These are phyloP conservation scores for Nycticorax nycticorax DNA, from an alignment of 2,113 vertebrate species.

Conservation along the genomic window DNA sequence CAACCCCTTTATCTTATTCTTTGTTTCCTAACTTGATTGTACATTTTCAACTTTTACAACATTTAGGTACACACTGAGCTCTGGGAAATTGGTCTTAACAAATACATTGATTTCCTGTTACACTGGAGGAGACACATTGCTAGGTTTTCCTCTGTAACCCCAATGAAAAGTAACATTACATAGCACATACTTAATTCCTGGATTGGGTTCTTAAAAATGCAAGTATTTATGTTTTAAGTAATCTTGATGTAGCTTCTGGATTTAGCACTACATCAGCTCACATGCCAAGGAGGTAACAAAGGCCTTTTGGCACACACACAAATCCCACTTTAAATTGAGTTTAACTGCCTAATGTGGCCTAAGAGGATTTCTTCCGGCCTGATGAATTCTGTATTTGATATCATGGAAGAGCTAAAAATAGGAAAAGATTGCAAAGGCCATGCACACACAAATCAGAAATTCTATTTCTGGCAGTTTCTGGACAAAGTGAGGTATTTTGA, in stretches of 20 bases:
- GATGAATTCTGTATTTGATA: background rate
- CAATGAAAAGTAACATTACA: background rate
- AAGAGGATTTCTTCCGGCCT: background rate
- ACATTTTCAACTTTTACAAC: background rate
- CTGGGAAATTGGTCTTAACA: background rate
- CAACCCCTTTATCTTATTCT: background rate
- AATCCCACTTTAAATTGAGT: background rate
- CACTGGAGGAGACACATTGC: background rate
- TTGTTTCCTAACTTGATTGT: background rate
- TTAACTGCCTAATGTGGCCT: background rate
- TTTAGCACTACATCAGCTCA: background rate
- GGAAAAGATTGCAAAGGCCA: background rate
- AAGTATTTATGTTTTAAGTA: background rate
- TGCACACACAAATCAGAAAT: background rate
- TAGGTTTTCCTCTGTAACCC: background rate
- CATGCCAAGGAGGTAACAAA: background rate
- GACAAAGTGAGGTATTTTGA: background rate
- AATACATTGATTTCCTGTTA: constrained; percentile 20
- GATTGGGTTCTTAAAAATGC: background rate
- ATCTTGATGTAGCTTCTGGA: background rate
- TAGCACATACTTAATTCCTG: background rate
- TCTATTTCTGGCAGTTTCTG: background rate
- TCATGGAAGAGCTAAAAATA: background rate
- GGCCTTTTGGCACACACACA: background rate
- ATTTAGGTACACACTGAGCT: background rate